Evolutionary conservation across 2,888 invertebrate genomes (phyloP).

Genomic region (Tipula helvola): DNA sequence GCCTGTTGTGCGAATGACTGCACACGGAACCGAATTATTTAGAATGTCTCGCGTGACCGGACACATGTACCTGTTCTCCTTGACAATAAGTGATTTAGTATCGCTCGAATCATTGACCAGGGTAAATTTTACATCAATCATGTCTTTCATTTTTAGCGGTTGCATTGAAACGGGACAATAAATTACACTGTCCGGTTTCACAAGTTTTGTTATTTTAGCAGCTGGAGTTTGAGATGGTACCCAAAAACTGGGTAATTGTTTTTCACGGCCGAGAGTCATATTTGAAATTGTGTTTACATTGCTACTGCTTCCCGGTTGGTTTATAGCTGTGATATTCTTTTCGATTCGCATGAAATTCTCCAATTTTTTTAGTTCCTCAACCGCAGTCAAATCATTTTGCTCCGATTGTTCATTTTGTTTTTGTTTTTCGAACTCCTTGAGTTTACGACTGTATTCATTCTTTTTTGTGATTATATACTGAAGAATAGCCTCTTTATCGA

Average conservation of each 20-base stretch:
- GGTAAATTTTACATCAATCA: slow-evolving; percentile 88
- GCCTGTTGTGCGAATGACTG: slow-evolving; percentile 80
- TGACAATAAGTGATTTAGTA: slow-evolving; percentile 74
- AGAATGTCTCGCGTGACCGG: slow-evolving; percentile 94
- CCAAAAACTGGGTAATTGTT: slow-evolving; percentile 90
- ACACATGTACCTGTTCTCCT: slow-evolving; percentile 91
- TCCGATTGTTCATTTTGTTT: slow-evolving; percentile 64
- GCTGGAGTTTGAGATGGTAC: slow-evolving; percentile 86
- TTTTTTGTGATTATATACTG: slow-evolving; percentile 93
- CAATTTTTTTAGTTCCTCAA: slow-evolving; percentile 62
- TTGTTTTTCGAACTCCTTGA: slow-evolving; percentile 87
- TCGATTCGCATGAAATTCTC: slow-evolving; percentile 73
- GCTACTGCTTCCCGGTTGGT: slow-evolving; percentile 22
- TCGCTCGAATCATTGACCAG: slow-evolving; percentile 77
- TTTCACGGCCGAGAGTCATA: slow-evolving; percentile 63
- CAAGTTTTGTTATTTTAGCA: slow-evolving; percentile 54
- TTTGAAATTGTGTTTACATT: slow-evolving; percentile 59
- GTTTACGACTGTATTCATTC: slow-evolving; percentile 72
- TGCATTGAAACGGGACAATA: slow-evolving; percentile 76
- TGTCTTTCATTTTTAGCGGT: slow-evolving; percentile 79
- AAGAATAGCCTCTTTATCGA: slow-evolving; percentile 93
- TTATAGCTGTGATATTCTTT: slow-evolving; percentile 52
- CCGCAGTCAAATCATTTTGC: slow-evolving; percentile 51
- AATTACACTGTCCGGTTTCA: slow-evolving; percentile 53
- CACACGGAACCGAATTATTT: slow-evolving; percentile 88